Base-by-base conservation (phyloP, 2,888 invertebrate genomes). In the Morinoia aosen region DNA sequence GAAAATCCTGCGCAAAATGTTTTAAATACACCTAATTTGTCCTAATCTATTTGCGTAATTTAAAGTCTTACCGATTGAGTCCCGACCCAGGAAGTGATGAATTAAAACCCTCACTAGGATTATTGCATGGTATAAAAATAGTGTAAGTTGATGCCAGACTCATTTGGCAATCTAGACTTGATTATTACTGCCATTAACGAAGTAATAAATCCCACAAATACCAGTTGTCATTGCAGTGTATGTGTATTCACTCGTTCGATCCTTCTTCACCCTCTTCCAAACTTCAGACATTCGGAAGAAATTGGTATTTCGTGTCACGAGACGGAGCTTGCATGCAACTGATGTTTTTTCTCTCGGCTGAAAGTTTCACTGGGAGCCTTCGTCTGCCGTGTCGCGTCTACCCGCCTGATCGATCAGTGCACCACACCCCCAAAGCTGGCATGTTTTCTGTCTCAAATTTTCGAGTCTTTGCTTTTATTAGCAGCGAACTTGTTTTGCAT, bases 391-490 rank as follows among this genome's bases (percentile, higher is more conserved):
- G 76, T 76, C 76, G 76, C 40, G 90, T 90, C 90, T 90, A 90
- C 90, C 39, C 90, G 90, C 39, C 90, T 48, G 48, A 90, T 90
- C 90, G 90, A 90, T 90, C 90, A 48, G 90, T 40, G 48, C 48
- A 90, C 90, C 90, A 14, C 90, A 40, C 90, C 39, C 48, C 39
- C 90, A 14, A 90, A 90, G 40, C 90, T 90, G 93, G n/a, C 93
- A 33, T 93, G 93, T 93, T 93, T 93, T 93, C 93, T 93, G 93
- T 93, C 93, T 93, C 93, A 93, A 56, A 57, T 93, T 93, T 93
- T n/a, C 93, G 25, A 93, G 57, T 93, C 48, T 93, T 57, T 57
- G 93, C 93, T 93, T 93, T 93, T 57, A 93, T 48, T 93, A 58
- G 33, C 39, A 10, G 33, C 16, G 48, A 57, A 48, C 93, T 57